Conservation (phyloP, 2,797 vertebrate species). For the Hydrocynus forskahlii region DNA sequence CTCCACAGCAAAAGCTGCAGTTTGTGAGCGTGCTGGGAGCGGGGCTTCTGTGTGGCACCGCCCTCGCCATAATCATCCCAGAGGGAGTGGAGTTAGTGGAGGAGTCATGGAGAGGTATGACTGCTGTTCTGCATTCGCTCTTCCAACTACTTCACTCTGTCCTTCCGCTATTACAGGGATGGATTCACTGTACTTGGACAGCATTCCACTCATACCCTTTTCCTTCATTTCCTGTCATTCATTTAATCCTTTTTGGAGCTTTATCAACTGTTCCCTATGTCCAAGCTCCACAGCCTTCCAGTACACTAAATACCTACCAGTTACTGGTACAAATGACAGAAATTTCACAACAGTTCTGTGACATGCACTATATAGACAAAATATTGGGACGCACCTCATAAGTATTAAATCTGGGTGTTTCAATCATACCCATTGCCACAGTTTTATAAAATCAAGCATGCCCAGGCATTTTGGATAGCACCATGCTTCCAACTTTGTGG, state of each 20-base stretch:
- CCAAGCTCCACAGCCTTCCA: neutral
- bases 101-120: slow-evolving; percentile 63
- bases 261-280: neutral
- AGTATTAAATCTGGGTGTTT: too few relatives aligned
- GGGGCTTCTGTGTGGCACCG: slow-evolving; percentile 75
- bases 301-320: neutral
- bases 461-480: too few relatives aligned
- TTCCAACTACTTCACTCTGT: neutral
- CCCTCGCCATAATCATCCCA: slow-evolving; percentile 76
- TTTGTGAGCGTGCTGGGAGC: slow-evolving; percentile 78
- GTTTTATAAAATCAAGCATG: too few relatives aligned
- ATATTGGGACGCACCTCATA: too few relatives aligned
- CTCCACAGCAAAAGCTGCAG: slow-evolving; percentile 73
- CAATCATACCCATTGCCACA: too few relatives aligned
- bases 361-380: too few relatives aligned
- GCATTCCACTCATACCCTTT: neutral
- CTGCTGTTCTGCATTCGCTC: neutral
- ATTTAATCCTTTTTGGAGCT: neutral
- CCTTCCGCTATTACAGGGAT: neutral
- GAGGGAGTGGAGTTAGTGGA: slow-evolving; percentile 77
- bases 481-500: too few relatives aligned
- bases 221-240: neutral
- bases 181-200: neutral
- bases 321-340: neutral
- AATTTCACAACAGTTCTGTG: too few relatives aligned